These are phyloP conservation scores for Rhinella marina DNA, from an alignment of 2,797 vertebrate species.

Conservation along the genomic window DNA sequence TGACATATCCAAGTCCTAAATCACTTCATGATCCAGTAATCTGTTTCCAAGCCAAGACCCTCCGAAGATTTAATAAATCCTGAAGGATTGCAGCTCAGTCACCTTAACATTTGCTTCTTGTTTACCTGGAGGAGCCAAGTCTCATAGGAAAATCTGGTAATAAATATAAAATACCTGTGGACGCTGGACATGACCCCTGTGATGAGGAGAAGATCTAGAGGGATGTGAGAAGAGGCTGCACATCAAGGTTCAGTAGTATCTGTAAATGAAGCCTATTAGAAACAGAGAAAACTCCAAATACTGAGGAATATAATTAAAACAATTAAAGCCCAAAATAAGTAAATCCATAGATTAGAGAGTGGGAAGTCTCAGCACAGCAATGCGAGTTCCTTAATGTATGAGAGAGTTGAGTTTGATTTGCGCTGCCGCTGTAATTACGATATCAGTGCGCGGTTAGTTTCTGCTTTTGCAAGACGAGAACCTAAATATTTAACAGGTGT, in stretches of 20 bases:
- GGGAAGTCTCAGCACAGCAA: background rate
- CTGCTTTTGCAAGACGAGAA: background rate
- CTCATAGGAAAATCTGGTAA: conserved; percentile 4
- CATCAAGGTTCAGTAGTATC: background rate
- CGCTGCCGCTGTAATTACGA: conserved; percentile 18
- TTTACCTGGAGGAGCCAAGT: conserved; percentile 42
- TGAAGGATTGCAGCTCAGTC: conserved; percentile 44
- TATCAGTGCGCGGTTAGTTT: conserved; percentile 12
- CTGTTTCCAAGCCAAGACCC: conserved; percentile 33
- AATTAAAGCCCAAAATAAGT: conserved; percentile 16
- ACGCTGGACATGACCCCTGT: background rate
- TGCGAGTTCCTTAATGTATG: background rate
- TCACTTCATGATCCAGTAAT: conserved; percentile 58
- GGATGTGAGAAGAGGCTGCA: background rate
- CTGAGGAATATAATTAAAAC: conserved; percentile 27
- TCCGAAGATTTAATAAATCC: conserved; percentile 49
- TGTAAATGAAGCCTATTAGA: background rate
- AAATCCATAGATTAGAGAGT: background rate
- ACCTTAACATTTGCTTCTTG: conserved; percentile 49
- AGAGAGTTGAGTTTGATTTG: conserved; percentile 4
- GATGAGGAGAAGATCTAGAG: background rate
- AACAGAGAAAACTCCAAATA: background rate
- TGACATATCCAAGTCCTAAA: conserved; percentile 36
- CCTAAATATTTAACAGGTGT: conserved; percentile 47
- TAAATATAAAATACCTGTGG: conserved; percentile 22